These are phyloP conservation scores for Melieria picta DNA, from an alignment of 2,888 invertebrate genomes.

Conservation along the genomic window DNA sequence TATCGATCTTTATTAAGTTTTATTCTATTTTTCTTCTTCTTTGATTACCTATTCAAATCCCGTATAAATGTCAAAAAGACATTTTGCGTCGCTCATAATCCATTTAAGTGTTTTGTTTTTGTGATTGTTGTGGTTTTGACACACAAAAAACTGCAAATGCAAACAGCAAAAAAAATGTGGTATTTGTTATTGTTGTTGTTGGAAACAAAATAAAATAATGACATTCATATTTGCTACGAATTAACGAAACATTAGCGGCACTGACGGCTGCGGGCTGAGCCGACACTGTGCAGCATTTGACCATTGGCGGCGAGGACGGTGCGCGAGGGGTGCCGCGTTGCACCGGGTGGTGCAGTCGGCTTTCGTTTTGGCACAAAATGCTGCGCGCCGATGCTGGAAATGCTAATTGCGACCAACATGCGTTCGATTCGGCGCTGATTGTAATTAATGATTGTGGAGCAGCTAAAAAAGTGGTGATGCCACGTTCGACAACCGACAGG, in stretches of 20 bases:
- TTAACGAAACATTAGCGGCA: neutral
- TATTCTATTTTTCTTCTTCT: neutral
- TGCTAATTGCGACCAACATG: conserved; percentile 23
- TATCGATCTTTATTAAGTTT: neutral
- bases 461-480: neutral
- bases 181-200: neutral
- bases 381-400: neutral
- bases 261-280: neutral
- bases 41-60: neutral
- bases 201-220: too few species aligned
- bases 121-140: neutral
- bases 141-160: neutral
- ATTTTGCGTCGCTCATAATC: conserved; percentile 12
- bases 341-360: neutral
- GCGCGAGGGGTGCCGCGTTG: conserved; percentile 8
- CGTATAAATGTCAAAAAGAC: conserved; percentile 15
- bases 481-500: too few species aligned
- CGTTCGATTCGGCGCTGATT: conserved; percentile 16
- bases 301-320: neutral
- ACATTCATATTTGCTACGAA: neutral
- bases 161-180: neutral
- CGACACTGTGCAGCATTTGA: neutral
- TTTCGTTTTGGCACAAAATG: neutral
- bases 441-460: conserved; percentile 32
- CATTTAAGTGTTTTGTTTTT: neutral